Percentiles rank a stretch among this genome's conserved stretches.
These are phyloP conservation scores for Gobiocypris rarus DNA, from an alignment of 2,113 vertebrate species.

Conservation along the genomic window DNA sequence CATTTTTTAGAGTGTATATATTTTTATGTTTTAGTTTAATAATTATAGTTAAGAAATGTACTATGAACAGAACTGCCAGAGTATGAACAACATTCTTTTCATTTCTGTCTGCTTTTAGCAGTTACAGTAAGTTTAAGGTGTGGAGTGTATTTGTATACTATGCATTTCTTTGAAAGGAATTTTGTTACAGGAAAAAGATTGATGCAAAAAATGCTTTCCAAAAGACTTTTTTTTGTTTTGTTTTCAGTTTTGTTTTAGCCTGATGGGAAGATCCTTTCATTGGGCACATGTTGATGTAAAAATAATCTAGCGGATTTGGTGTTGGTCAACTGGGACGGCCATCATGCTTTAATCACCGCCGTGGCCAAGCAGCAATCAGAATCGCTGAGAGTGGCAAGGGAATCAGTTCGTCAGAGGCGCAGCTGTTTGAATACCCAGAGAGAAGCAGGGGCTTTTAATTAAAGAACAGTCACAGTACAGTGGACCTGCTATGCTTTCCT, in stretches of 20 bases:
- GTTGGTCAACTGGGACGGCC: conserved; percentile 30
- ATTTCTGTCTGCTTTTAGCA: neutral
- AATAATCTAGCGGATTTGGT: neutral
- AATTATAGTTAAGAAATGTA: too few relatives aligned
- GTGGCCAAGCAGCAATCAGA: neutral
- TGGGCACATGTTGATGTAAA: neutral
- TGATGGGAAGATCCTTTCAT: neutral
- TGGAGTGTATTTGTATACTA: neutral
- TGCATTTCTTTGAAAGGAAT: neutral
- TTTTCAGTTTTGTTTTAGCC: neutral
- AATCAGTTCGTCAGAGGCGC: conserved; percentile 4
- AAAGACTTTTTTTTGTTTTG: neutral
- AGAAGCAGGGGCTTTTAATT: conserved; percentile 41
- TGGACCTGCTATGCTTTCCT: conserved; percentile 14
- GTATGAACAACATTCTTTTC: neutral
- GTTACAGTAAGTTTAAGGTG: neutral
- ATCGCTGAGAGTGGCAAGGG: neutral
- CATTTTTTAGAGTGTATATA: too few relatives aligned
- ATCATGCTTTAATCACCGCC: conserved; percentile 27
- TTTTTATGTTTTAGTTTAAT: too few relatives aligned
- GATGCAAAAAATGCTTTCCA: neutral
- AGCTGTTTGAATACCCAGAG: conserved; percentile 20
- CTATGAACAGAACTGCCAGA: too few relatives aligned
- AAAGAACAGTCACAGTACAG: conserved; percentile 24
- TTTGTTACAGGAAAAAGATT: neutral